These are phyloP conservation scores for Pogonocherus hispidulus DNA, from an alignment of 2,888 invertebrate species.

Conservation along the genomic window DNA sequence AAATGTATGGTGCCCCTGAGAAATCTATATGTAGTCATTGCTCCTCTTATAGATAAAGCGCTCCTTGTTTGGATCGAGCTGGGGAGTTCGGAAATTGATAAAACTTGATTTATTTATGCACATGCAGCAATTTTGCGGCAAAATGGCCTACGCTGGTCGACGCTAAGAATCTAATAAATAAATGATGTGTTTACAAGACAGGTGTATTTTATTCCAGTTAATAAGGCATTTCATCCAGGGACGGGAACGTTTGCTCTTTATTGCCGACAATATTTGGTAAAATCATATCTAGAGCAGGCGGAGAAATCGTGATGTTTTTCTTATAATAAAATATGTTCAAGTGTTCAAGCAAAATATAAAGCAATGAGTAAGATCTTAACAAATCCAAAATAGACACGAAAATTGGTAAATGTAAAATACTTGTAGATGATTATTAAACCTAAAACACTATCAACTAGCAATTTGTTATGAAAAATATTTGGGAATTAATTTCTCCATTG, in stretches of 20 bases:
- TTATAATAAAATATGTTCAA: not conserved
- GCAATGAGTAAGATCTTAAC: no score
- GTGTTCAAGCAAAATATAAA: no score
- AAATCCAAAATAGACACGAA: no score
- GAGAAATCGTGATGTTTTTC: not conserved
- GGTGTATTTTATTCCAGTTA: constrained; percentile 32
- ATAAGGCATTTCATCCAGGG: constrained; percentile 1
- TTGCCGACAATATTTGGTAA: constrained; percentile 1
- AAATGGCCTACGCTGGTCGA: constrained; percentile 40
- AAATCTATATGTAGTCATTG: constrained; percentile 55
- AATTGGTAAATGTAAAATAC: no score
- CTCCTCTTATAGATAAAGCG: constrained; percentile 49
- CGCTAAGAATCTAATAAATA: constrained; percentile 31
- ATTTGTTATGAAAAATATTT: no score
- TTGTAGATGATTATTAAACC: no score
- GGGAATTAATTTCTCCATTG: no score
- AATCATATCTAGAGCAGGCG: not conserved
- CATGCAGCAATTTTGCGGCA: constrained; percentile 35
- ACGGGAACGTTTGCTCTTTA: constrained; percentile 2
- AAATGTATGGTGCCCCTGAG: constrained; percentile 54
- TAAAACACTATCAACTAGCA: no score
- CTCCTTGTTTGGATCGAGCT: constrained; percentile 40
- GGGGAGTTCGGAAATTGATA: constrained; percentile 47
- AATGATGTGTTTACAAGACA: constrained; percentile 36
- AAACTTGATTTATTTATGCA: constrained; percentile 52